A percentile compares a stretch with the other conserved stretches of the same genome.
Conservation (phyloP, 2,113 vertebrate species). For the Marmota monax region DNA sequence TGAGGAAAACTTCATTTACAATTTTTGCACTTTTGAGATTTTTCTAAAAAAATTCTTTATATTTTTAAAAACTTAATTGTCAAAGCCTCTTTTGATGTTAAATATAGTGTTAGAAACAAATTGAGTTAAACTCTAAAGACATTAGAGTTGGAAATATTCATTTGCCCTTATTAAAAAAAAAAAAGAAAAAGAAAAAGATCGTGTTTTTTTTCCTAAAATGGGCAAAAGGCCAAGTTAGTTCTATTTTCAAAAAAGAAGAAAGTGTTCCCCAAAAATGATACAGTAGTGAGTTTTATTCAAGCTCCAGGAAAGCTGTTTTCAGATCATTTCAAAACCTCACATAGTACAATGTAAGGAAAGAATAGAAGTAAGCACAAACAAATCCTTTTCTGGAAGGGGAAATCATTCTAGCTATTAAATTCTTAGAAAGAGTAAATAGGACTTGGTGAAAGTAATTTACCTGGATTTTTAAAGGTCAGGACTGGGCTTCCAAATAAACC, state of each 20-base stretch:
- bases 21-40: background rate
- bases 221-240: background rate
- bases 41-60: background rate
- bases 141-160: conserved; percentile 34
- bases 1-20: background rate
- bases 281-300: background rate
- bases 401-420: conserved; percentile 54
- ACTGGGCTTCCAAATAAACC: conserved; percentile 70
- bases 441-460: conserved; percentile 64
- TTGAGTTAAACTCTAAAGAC: conserved; percentile 21
- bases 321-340: conserved; percentile 63
- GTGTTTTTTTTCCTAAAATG: background rate
- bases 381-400: conserved; percentile 35
- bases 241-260: conserved; percentile 39
- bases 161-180: background rate
- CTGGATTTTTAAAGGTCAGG: conserved; percentile 71
- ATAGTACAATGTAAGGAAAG: background rate
- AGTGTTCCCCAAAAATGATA: background rate
- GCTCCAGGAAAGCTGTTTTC: background rate
- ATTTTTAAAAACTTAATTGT: background rate
- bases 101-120: conserved; percentile 48
- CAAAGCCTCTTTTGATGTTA: background rate
- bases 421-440: conserved; percentile 56
- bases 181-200: conserved; percentile 14
- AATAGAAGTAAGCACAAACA: conserved; percentile 61